These are phyloP conservation scores for Prinia subflava DNA, from an alignment of 2,113 vertebrate genomes.

Conservation along the genomic window DNA sequence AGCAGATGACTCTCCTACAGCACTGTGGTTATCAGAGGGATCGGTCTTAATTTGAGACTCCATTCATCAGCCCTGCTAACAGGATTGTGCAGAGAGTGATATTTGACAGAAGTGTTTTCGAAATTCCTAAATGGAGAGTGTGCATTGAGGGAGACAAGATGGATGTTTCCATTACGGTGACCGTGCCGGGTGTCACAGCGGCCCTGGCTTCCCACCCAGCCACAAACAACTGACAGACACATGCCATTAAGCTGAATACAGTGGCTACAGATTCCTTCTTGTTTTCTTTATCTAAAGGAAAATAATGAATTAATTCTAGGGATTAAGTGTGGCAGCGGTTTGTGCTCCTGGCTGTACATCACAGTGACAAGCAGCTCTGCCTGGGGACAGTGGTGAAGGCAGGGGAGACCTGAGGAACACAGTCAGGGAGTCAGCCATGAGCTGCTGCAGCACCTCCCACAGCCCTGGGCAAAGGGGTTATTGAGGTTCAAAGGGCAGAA, in stretches of 20 bases:
- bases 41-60: slow-evolving; percentile 68
- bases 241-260: background rate
- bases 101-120: slow-evolving; percentile 63
- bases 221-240: background rate
- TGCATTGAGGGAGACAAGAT: slow-evolving; percentile 51
- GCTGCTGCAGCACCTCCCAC: background rate
- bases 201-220: background rate
- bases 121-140: slow-evolving; percentile 57
- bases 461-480: background rate
- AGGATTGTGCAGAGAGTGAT: slow-evolving; percentile 45
- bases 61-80: slow-evolving; percentile 67
- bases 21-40: slow-evolving; percentile 62
- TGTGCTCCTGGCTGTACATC: background rate
- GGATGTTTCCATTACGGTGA: slow-evolving; percentile 38
- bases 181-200: background rate
- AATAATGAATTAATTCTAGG: background rate
- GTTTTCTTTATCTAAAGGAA: background rate
- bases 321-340: background rate
- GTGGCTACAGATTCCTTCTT: background rate
- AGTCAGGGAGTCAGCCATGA: background rate
- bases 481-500: background rate
- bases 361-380: background rate
- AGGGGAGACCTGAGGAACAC: background rate
- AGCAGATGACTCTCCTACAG: slow-evolving; percentile 62
- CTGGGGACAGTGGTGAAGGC: background rate